A percentile compares a stretch with the other conserved stretches of the same genome.
phyloP scores from a whole-genome alignment of 2,888 invertebrate species.

The Cancer borealis region DNA sequence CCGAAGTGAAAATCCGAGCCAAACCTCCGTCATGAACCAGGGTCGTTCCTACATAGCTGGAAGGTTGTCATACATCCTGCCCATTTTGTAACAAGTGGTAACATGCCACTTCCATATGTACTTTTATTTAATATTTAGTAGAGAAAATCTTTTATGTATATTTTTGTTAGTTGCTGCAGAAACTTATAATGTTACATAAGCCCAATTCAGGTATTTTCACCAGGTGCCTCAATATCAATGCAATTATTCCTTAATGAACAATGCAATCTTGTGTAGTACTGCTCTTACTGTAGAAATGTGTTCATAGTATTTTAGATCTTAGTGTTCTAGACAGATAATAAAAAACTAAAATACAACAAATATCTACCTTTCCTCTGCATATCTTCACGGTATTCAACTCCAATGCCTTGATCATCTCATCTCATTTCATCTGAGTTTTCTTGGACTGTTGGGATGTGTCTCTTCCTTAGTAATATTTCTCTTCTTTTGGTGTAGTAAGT shows the following conservation, averaged over 20 bases:
- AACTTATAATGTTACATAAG: neutral
- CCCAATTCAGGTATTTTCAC: slow-evolving; percentile 64
- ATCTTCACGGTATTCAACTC: too few relatives aligned
- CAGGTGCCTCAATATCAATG: slow-evolving; percentile 73
- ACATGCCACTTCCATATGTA: neutral
- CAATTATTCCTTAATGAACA: slow-evolving; percentile 68
- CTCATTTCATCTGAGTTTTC: too few relatives aligned
- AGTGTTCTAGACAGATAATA: slow-evolving; percentile 31
- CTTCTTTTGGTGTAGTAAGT: too few relatives aligned
- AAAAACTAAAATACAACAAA: slow-evolving; percentile 4
- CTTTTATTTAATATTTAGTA: slow-evolving; percentile 14
- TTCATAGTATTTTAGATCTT: slow-evolving; percentile 50
- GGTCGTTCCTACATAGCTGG: neutral
- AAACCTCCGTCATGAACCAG: neutral
- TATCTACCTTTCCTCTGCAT: neutral
- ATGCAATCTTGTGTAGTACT: slow-evolving; percentile 63
- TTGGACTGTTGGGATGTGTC: too few relatives aligned
- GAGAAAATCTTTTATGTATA: slow-evolving; percentile 31
- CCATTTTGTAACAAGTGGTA: slow-evolving; percentile 25
- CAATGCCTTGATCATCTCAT: too few relatives aligned
- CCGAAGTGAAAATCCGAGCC: slow-evolving; percentile 21
- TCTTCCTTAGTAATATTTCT: too few relatives aligned
- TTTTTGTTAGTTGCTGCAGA: slow-evolving; percentile 50
- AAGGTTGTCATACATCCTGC: neutral
- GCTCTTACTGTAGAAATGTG: slow-evolving; percentile 48